Base-by-base conservation (phyloP, 53 echinoderm and acorn worm species). In the Arbacia lixula region DNA sequence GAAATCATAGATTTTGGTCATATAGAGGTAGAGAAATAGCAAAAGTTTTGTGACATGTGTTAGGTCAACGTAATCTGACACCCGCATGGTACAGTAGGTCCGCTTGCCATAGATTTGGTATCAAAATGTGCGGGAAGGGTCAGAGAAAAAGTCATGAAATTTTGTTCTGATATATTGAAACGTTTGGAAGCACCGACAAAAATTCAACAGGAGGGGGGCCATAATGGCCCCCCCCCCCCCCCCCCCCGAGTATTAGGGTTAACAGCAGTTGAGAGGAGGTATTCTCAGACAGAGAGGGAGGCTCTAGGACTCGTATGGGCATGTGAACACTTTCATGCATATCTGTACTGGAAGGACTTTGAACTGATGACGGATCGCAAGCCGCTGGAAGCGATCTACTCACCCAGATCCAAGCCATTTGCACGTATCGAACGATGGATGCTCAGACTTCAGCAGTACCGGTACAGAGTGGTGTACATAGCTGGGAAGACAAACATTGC, bases 301-400 rank as follows among this genome's bases (percentile, higher is more conserved):
- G 58, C 58, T 6, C 26, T 58, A 12, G 58, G 25, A 24, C 25
- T 58, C 53, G 61, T 60, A 10, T 60, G 61, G 61, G 61, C 61
- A 60, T 60, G 61, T 21, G 61, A 60, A 60, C 20, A 60, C 61
- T 60, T 60, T 26, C 61, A 60, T n/a, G 20, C 27, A 9, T 12
- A 60, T 60, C 20, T 60, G 61, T 60, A 60, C 20, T 28, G 28
- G 26, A 30, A 29, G 6, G 33, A 66, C 30, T 66, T 66, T 30
- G 67, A 66, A 29, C 6, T 24, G 8, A 9, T 28, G 27, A 31
- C 27, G 6, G 33, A 66, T 31, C 67, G 32, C 67, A 66, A 31
- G 17, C 67, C 67, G 6, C 33, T 66, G 6, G 67, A 66, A 33
- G 67, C 33, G 28, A 66, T 66, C 27, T 66, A 66, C 33, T 29